phyloP scores from a whole-genome alignment of 2,888 invertebrate genomes.

The Drosophila meridionalis region DNA sequence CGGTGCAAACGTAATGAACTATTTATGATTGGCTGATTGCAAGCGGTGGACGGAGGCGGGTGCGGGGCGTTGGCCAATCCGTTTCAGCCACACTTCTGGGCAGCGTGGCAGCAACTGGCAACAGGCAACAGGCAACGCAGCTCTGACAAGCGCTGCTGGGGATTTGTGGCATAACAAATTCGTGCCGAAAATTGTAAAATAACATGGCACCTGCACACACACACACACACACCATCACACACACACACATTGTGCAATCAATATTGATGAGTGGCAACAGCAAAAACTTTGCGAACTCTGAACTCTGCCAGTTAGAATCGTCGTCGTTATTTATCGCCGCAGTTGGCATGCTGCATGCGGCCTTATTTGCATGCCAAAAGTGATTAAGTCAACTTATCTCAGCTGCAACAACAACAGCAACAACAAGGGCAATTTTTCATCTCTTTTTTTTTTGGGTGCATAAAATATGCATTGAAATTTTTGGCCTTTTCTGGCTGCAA shows the following conservation, averaged over 20 bases:
- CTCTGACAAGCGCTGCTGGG: conserved; percentile 72
- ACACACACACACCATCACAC: not conserved
- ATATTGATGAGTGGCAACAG: conserved; percentile 69
- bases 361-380: conserved; percentile 49
- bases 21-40: conserved; percentile 66
- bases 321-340: conserved; percentile 45
- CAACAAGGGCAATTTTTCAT: conserved; percentile 17
- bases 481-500: conserved; percentile 10
- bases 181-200: conserved; percentile 62
- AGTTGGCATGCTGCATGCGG: conserved; percentile 30
- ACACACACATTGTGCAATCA: conserved; percentile 45
- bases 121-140: conserved; percentile 20
- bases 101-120: conserved; percentile 24
- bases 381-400: conserved; percentile 55
- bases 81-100: conserved; percentile 36
- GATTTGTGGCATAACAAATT: conserved; percentile 74
- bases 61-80: conserved; percentile 35
- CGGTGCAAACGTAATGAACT: conserved; percentile 66
- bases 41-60: not conserved
- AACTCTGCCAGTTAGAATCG: conserved; percentile 4
- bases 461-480: conserved; percentile 40
- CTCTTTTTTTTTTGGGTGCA: conserved; percentile 2
- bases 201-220: conserved; percentile 43
- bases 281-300: conserved; percentile 13
- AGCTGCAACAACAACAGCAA: conserved; percentile 18